These are phyloP conservation scores for Nibea coibor DNA, from an alignment of 2,113 vertebrate species.

Conservation along the genomic window DNA sequence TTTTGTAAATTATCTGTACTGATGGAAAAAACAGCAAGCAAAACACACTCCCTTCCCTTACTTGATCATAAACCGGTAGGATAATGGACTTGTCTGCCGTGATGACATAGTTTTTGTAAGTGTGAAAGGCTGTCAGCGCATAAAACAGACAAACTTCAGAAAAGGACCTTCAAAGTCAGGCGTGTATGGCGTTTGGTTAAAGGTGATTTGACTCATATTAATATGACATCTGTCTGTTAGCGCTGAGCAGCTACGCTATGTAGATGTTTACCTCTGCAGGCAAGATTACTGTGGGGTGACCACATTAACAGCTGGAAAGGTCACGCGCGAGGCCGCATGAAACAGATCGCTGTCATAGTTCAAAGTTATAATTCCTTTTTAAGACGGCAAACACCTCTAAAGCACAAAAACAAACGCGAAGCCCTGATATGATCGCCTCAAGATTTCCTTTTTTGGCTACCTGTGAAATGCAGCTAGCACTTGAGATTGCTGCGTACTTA, in stretches of 20 bases:
- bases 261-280: constrained; percentile 48
- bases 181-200: constrained; percentile 32
- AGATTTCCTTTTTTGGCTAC: not conserved
- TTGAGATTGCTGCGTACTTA: too few species aligned
- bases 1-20: constrained; percentile 7
- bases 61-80: constrained; percentile 13
- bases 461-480: too few species aligned
- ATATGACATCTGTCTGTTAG: constrained; percentile 78
- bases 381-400: not conserved
- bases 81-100: constrained; percentile 43
- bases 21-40: not conserved
- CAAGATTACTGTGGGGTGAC: constrained; percentile 42
- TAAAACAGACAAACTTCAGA: constrained; percentile 75
- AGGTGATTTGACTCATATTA: constrained; percentile 68
- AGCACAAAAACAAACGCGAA: not conserved
- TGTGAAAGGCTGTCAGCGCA: constrained; percentile 73
- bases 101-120: constrained; percentile 32
- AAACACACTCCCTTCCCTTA: not conserved
- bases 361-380: not conserved
- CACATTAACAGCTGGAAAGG: constrained; percentile 67
- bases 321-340: constrained; percentile 20
- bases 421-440: not conserved
- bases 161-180: constrained; percentile 32
- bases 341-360: not conserved
- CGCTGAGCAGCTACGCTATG: constrained; percentile 54